phyloP scores from a whole-genome alignment of 2,797 vertebrate species.

The Eospalax fontanierii region DNA sequence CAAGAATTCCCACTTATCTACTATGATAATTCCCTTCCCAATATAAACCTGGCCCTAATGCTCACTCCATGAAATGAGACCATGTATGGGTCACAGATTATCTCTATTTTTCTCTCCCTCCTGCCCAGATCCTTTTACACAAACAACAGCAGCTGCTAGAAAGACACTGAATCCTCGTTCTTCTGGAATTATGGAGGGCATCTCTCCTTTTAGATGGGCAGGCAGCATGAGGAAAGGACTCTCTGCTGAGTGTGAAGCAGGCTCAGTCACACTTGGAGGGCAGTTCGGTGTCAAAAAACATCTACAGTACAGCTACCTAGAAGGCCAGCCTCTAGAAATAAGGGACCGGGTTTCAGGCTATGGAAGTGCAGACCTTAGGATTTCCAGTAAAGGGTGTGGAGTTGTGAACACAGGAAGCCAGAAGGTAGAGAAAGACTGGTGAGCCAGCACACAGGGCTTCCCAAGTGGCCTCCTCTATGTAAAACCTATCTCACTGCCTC shows the following conservation, averaged over 20 bases:
- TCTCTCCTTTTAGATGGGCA: neutral
- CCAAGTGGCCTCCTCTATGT: neutral
- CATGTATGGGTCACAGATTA: neutral
- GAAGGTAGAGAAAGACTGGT: neutral
- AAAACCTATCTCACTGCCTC: neutral
- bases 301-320: neutral
- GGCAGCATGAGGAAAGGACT: rapidly evolving
- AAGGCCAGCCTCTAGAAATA: neutral
- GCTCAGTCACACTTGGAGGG: neutral
- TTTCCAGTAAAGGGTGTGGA: neutral
- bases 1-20: constrained; percentile 64
- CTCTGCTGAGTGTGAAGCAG: neutral
- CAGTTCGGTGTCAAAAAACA: neutral
- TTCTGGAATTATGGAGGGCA: neutral
- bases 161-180: rapidly evolving
- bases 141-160: neutral
- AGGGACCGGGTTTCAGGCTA: neutral
- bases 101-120: neutral
- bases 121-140: neutral
- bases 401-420: neutral
- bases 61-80: neutral
- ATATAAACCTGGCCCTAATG: constrained; percentile 42
- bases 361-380: neutral
- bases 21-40: constrained; percentile 60
- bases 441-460: neutral